Base-by-base conservation (phyloP, 2,113 vertebrate genomes). In the Grammomys dolichurus region DNA sequence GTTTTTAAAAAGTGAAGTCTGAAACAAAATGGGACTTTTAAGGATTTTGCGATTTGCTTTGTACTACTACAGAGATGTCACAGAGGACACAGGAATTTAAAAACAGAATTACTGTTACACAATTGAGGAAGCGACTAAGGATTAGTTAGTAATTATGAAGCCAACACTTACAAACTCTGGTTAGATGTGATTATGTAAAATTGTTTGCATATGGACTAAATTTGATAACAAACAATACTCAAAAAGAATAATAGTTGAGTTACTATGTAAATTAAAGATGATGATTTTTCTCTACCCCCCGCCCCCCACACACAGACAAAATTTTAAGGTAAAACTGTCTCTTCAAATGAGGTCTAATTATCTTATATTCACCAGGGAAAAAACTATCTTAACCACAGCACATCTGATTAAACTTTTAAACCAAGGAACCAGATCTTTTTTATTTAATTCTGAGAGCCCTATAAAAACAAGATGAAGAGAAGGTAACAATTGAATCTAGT, bases 1-100 rank as follows among this genome's bases (percentile, higher is more conserved):
- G 73, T 36, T 93, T 88, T 76, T 78, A 95, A 94, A 96, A 89
- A 33, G 48, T 22, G 91, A 93, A 96, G 91, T 93, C 13, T 24
- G 84, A 90, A 84, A 60, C 48, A 78, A 91, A 95, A 63, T 58
- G 31, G 36, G 51, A 91, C 73, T 76, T 76, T 86, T 84, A 91
- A 80, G 84, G 46, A 0, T 19, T 24, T 69, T 94, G 46, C 43
- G 6, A 78, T 69, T 91, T 87, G 16, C 54, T 96, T 91, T 92
- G 46, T 6, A 65, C 87, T 72, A 54, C 46, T 84, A 89, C 93
- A 76, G 16, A 94, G 36, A 82, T 81, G 70, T 72, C 40, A 94
- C 11, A 46, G 3, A 96, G 65, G 17, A 54, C 17, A 80, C 7
- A 12, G 20, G 12, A 93, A 88, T 69, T 67, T 87, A 51, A 92